Percentiles rank a stretch among this genome's conserved stretches.
These are phyloP conservation scores for Poeciliopsis presidionis DNA, from an alignment of 2,797 vertebrate species.

Conservation along the genomic window DNA sequence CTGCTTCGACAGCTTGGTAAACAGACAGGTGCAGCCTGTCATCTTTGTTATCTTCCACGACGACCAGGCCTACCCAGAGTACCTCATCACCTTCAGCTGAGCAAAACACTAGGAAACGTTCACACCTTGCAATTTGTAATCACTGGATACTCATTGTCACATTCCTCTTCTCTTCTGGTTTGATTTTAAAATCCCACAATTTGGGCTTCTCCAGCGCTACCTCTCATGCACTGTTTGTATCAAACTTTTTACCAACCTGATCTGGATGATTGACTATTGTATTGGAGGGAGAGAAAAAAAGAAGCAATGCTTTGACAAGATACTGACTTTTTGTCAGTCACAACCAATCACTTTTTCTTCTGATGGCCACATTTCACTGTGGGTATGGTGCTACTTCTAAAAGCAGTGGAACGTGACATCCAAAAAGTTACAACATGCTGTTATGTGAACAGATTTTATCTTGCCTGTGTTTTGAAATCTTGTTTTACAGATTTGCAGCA, in stretches of 20 bases:
- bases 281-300: no score
- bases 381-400: background rate
- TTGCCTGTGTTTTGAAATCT: no score
- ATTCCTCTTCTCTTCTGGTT: background rate
- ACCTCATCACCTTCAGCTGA: conserved; percentile 73
- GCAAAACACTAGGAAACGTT: background rate
- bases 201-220: background rate
- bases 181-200: background rate
- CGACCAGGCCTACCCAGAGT: conserved; percentile 77
- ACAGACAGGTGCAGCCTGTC: conserved; percentile 48
- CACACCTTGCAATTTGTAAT: background rate
- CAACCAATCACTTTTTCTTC: background rate
- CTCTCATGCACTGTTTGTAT: background rate
- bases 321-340: no score
- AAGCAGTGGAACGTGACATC: no score
- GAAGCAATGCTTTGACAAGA: background rate
- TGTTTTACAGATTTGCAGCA: no score
- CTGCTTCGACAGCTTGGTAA: conserved; percentile 71
- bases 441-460: no score
- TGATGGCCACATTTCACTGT: background rate
- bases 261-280: background rate
- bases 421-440: no score
- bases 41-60: conserved; percentile 78
- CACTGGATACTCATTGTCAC: background rate
- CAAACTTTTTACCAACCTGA: background rate